Evolutionary conservation across 2,888 invertebrate genomes (phyloP).

Genomic region (Dynastes maya): DNA sequence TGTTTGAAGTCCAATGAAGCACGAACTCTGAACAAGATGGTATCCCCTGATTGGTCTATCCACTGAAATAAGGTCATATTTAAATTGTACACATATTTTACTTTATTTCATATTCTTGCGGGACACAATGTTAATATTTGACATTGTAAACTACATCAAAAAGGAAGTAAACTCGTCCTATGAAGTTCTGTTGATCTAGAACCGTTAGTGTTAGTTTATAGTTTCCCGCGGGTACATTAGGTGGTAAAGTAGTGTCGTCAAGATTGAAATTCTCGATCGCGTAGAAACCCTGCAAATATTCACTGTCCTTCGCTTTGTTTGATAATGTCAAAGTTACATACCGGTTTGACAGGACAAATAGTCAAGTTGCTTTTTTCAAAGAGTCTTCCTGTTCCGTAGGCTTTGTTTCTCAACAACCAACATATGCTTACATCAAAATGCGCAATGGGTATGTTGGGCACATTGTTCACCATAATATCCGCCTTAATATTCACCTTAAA

Average conservation of each 20-base stretch:
- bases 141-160: neutral
- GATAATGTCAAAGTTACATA: neutral
- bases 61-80: no score
- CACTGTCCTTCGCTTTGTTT: neutral
- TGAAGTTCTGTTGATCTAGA: neutral
- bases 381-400: neutral
- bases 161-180: neutral
- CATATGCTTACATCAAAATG: conserved; percentile 1
- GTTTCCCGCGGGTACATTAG: neutral
- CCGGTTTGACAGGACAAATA: neutral
- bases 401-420: neutral
- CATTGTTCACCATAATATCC: neutral
- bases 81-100: no score
- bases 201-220: conserved; percentile 6
- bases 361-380: conserved; percentile 14
- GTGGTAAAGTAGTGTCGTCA: conserved; percentile 5
- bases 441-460: neutral
- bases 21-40: no score
- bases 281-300: conserved; percentile 21
- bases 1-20: no score
- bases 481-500: neutral
- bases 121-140: neutral
- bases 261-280: neutral
- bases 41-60: no score
- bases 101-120: no score